Percentiles rank a stretch among this genome's conserved stretches.
Conservation (phyloP, 1,140 invertebrate species). For the Bombus superbus region DNA sequence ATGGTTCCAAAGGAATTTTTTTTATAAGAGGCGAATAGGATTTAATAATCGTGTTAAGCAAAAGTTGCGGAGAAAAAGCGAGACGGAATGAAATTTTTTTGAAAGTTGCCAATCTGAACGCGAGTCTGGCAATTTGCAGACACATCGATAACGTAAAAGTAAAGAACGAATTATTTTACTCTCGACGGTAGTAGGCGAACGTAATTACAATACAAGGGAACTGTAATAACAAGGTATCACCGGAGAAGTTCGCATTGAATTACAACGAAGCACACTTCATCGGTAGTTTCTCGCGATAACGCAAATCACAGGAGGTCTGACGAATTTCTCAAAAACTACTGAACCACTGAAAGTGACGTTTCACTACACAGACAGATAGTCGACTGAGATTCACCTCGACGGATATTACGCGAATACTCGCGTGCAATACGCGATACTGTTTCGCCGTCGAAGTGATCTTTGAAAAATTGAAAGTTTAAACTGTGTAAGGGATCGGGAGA, state of each 20-base stretch:
- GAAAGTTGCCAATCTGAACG: background rate
- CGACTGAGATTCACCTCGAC: background rate
- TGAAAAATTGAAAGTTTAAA: background rate
- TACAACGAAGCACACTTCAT: too few species aligned
- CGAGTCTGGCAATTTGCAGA: background rate
- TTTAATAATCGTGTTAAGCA: background rate
- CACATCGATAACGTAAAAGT: background rate
- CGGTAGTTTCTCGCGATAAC: background rate
- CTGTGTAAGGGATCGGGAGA: too few species aligned
- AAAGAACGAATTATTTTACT: background rate
- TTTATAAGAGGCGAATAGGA: background rate
- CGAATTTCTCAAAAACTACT: background rate
- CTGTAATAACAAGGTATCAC: background rate
- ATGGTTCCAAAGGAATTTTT: background rate
- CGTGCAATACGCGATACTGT: too few species aligned
- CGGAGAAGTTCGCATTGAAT: background rate
- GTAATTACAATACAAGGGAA: background rate
- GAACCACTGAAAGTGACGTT: conserved; percentile 6
- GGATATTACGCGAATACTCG: too few species aligned
- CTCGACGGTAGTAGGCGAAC: too few species aligned
- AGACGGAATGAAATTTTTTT: background rate
- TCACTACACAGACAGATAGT: background rate
- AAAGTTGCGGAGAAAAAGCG: background rate
- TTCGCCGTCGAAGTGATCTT: background rate
- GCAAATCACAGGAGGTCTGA: background rate